Evolutionary conservation across 2,797 vertebrate genomes (phyloP), one percentile per base, ranked within the genome.

Genomic region (Octomys mimax): DNA sequence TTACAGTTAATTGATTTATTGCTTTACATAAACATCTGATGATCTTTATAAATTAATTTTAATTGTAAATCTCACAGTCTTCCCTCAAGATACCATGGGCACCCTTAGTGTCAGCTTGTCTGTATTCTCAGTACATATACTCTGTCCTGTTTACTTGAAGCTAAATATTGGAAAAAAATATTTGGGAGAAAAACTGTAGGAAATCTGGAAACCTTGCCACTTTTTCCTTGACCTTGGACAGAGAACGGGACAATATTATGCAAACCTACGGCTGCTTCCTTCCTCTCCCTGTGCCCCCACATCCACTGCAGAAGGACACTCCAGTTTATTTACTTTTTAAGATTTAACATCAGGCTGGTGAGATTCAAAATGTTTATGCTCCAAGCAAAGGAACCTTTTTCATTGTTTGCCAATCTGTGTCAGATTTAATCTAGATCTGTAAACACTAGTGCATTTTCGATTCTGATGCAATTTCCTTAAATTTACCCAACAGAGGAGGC

Each of bases 401-500:
- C 91, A 94, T 96, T 97, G 96, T 98, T 98, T 98, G 97, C 96
- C 96, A 98, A 92, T 96, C 95, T 94, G 89, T 98, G 97, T 98
- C 97, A 97, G 98, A 97, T 98, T 98, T 98, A 98, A 97, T 98
- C 98, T 97, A 97, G 95, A 94, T 97, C 96, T 98, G 96, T 98
- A 98, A 98, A 97, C 97, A 98, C 73, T 28, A 98, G 89, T 95
- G 87, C 88, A 93, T 98, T 98, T 98, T 96, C 79, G 0, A 94
- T 98, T 98, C 92, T 96, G 93, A 96, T 98, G 95, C 91, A 97
- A 97, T 98, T 98, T 98, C 96, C 96, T 95, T 98, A 97, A 98
- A 97, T 98, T 97, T 98, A 92, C 94, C 73, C 87, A 89, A 96
- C 87, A 97, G 89, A 98, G 82, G 95, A 96, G 88, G 94, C 79